Conservation (phyloP, 2,888 invertebrate genomes). For the Stenchaetothrips biformis region DNA sequence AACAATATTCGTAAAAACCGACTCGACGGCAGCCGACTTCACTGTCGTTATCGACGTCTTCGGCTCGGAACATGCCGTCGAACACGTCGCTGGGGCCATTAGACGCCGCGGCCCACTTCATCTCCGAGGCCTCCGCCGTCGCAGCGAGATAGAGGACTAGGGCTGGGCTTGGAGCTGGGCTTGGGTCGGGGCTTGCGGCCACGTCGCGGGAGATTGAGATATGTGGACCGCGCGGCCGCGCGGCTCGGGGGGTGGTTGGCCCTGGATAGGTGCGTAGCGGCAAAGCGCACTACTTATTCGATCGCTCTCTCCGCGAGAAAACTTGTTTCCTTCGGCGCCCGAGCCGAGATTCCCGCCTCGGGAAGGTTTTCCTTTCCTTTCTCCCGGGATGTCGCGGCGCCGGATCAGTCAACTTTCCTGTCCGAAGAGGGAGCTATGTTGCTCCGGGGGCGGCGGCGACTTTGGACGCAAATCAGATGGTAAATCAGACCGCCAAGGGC, state of each 20-base stretch:
- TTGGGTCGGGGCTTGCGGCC: too few relatives aligned
- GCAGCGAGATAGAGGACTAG: too few relatives aligned
- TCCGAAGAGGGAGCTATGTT: background rate
- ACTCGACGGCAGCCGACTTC: too few relatives aligned
- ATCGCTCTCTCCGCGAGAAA: background rate
- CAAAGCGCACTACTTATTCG: background rate
- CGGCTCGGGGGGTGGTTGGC: background rate
- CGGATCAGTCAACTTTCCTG: slow-evolving; percentile 11
- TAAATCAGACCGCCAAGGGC: too few relatives aligned
- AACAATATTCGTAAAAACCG: background rate
- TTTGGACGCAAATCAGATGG: too few relatives aligned
- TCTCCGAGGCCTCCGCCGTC: too few relatives aligned
- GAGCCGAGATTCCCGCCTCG: background rate
- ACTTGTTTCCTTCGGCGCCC: slow-evolving; percentile 15
- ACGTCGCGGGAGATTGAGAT: slow-evolving; percentile 17
- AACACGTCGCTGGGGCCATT: too few relatives aligned
- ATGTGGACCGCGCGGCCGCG: background rate
- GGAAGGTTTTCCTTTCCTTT: background rate
- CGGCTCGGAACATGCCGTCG: too few relatives aligned
- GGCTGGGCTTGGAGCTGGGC: too few relatives aligned
- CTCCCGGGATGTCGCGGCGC: background rate
- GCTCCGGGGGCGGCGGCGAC: too few relatives aligned
- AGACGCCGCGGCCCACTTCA: too few relatives aligned
- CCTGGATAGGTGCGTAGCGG: background rate
- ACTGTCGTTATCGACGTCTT: too few relatives aligned